Conservation (phyloP, 2,797 vertebrate genomes). For the Girardinus metallicus region DNA sequence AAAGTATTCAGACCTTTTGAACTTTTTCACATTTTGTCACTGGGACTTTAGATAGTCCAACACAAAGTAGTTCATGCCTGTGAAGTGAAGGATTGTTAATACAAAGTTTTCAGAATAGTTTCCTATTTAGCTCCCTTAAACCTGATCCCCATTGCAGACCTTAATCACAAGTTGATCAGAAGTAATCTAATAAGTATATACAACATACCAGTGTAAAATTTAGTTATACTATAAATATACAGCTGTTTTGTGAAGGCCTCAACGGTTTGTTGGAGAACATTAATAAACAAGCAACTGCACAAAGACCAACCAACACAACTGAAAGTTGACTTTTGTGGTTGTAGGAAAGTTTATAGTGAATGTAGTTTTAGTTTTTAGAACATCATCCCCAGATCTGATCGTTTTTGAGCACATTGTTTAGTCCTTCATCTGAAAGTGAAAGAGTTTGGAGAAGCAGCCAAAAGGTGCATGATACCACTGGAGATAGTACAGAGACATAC, state of each 20-base stretch:
- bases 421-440: not conserved
- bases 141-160: not conserved
- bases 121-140: not conserved
- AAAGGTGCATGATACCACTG: not conserved
- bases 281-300: not conserved
- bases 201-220: not conserved
- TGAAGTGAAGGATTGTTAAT: not conserved
- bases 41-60: not conserved
- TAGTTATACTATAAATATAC: not conserved
- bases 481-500: not conserved
- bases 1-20: not conserved
- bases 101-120: conserved; percentile 3
- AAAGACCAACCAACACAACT: not conserved
- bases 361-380: not conserved
- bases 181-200: not conserved
- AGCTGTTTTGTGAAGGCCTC: not conserved
- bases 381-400: not conserved
- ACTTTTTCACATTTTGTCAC: not conserved
- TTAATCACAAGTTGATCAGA: not conserved
- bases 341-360: not conserved
- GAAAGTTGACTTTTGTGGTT: not conserved
- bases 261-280: not conserved
- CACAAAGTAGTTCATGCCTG: not conserved
- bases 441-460: not conserved
- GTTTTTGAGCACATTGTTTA: not conserved